Evolutionary conservation across 2,113 vertebrate genomes (phyloP).

Genomic region (Peromyscus californicus): DNA sequence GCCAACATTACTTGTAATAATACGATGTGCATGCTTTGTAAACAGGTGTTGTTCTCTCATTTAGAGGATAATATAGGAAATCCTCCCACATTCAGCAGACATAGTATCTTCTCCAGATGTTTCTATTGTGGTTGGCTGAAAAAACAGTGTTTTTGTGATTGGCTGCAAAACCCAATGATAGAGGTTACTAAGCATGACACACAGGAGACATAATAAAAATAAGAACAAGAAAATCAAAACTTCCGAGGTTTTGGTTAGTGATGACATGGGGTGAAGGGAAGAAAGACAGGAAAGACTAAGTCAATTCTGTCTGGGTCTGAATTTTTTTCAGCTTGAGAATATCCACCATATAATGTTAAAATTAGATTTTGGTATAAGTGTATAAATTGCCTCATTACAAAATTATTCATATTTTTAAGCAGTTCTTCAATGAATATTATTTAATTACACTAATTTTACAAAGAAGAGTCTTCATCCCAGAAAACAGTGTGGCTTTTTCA

Average conservation of each 20-base stretch:
- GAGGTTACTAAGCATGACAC: background rate
- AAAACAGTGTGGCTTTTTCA: background rate
- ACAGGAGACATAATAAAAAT: background rate
- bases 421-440: conserved; percentile 13
- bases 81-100: background rate
- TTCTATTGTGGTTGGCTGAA: background rate
- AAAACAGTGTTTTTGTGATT: background rate
- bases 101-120: background rate
- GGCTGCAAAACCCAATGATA: background rate
- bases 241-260: background rate
- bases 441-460: background rate
- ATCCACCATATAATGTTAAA: background rate
- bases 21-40: background rate
- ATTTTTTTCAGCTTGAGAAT: background rate
- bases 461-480: background rate
- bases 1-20: background rate
- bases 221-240: background rate
- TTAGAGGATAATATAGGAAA: background rate
- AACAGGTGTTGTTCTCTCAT: background rate
- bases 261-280: background rate
- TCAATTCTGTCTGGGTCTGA: background rate
- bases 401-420: background rate
- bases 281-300: accelerated
- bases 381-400: background rate
- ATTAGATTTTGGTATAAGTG: background rate